Conservation (phyloP, 2,797 vertebrate genomes). For the Eremophila alpestris region DNA sequence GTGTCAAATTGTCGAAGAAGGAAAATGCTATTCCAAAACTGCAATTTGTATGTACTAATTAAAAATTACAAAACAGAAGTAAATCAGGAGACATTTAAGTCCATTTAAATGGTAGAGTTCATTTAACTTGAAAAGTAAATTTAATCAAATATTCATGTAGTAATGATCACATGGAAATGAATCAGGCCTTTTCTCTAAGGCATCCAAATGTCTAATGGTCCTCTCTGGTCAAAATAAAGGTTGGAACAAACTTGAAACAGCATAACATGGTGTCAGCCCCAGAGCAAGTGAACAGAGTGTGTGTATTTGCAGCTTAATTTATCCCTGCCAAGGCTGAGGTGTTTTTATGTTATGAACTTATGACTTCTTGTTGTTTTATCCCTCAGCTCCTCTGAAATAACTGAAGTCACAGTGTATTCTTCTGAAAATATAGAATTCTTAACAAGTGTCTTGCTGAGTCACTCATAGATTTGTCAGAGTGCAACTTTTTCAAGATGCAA, state of each 20-base stretch:
- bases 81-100: not conserved
- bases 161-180: not conserved
- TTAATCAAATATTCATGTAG: not conserved
- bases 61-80: not conserved
- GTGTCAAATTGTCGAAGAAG: not conserved
- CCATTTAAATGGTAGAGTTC: not conserved
- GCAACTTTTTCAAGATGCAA: not conserved
- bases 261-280: not conserved
- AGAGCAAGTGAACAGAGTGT: fast-evolving
- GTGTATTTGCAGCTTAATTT: not conserved
- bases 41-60: not conserved
- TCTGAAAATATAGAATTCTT: not conserved
- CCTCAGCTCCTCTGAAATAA: not conserved
- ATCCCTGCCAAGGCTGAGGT: not conserved
- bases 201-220: not conserved
- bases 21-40: not conserved
- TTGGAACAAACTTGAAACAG: not conserved
- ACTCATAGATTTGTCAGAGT: not conserved
- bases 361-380: not conserved
- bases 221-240: not conserved
- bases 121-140: not conserved
- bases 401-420: not conserved
- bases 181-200: not conserved
- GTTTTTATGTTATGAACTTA: not conserved
- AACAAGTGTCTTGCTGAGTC: not conserved